Evolutionary conservation across 2,113 vertebrate genomes (phyloP), one percentile per base, ranked within the genome.

Genomic region (Ramphastos sulfuratus): DNA sequence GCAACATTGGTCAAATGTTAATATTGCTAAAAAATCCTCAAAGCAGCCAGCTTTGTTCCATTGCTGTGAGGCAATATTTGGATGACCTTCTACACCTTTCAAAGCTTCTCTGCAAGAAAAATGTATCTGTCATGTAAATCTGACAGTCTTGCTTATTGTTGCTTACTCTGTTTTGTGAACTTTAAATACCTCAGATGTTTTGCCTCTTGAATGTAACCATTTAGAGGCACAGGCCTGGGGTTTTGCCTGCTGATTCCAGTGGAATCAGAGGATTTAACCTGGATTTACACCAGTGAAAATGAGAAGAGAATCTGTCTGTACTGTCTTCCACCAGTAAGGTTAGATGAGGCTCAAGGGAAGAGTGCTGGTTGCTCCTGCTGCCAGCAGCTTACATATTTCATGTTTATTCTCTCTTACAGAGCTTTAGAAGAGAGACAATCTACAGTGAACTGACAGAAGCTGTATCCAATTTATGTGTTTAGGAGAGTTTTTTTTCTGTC

Each of bases 21-120:
- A 35, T 70, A 64, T 24, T 84, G 31, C 63, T 73, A 37, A 64
- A 92, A 89, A 85, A 50, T 17, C 37, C 85, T 86, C 25, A 66
- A 35, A 89, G 52, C 21, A 83, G 14, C 3, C 33, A 84, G 27
- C 50, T 82, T 76, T 58, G 42, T 70, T 78, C 50, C 9, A 15
- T 31, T 69, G 16, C 8, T 39, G 58, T 72, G 31, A 81, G 71
- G 42, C 21, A 91, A 64, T 75, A 48, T 75, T 61, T 91, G 44
- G 10, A 55, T 82, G 42, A 81, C n/a, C 55, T 89, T 85, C 72
- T 65, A 83, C 24, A 76, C 37, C 35, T 92, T 90, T 88, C 63
- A 73, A 14, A 92, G 80, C 50, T 48, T 10, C 39, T 86, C 31
- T 92, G 56, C 73, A 61, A 95, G 63, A 88, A 85, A 73, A 93